Base-by-base conservation (phyloP, 2,797 vertebrate genomes). In the Pyrrhura leucotis region DNA sequence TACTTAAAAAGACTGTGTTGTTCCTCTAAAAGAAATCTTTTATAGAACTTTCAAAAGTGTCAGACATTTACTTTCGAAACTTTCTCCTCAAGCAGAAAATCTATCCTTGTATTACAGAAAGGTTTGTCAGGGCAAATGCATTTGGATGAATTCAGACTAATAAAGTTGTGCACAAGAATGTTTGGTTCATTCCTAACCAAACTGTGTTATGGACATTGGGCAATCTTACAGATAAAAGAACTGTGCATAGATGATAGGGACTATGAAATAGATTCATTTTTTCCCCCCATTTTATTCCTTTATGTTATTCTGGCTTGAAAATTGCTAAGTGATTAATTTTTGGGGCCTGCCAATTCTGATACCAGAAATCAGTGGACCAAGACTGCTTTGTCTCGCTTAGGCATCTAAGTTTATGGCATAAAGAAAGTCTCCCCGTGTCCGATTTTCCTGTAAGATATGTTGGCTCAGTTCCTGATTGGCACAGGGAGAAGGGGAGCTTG, bases 91-190 rank as follows among this genome's bases (percentile, higher is more conserved):
- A 16, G 50, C 12, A 47, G 53, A 53, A 81, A 54, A 66, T 85
- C 37, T 62, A 11, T 63, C 71, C 25, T 61, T 56, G 2, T 10
- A 1, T 40, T 56, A 20, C 2, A 10, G 75, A 67, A 68, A 39
- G 6, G 3, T 67, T 73, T 76, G 40, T 77, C 2, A 1, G 28
- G 74, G 21, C 58, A 77, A n/a, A 26, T 39, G 40, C 26, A 13
- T 71, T 85, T n/a, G 31, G 37, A 16, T 96, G 56, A 72, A 69
- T 92, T 94, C 47, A 33, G 4, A 37, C 66, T 35, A 37, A 86
- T 39, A n/a, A n/a, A 29, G 15, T 89, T 97, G 31, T 79, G 93
- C 80, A 63, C 94, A 90, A 96, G 90, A 90, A 71, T 63, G 58
- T 89, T 93, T 85, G 75, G 51, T 72, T 80, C 83, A 90, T 56